These are phyloP conservation scores for Melinaea menophilus DNA, from an alignment of 2,888 invertebrate species.

Conservation along the genomic window DNA sequence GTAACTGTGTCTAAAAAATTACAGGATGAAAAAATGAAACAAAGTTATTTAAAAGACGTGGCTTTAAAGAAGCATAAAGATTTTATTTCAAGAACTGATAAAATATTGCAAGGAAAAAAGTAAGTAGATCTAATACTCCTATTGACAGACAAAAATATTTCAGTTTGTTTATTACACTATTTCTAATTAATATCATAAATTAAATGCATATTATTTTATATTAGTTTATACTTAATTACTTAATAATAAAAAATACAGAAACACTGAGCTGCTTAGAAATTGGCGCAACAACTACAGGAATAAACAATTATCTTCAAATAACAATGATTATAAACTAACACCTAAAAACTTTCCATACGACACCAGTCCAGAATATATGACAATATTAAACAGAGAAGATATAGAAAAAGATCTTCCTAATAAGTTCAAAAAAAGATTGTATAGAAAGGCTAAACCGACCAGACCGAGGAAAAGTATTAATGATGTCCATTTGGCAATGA, in stretches of 20 bases:
- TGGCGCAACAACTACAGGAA: slow-evolving; percentile 73
- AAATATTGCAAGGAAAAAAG: slow-evolving; percentile 79
- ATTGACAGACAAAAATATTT: too few relatives aligned
- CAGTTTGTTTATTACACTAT: too few relatives aligned
- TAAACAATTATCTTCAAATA: slow-evolving; percentile 38
- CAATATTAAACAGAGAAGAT: slow-evolving; percentile 68
- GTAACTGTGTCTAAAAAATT: slow-evolving; percentile 39
- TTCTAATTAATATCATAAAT: too few relatives aligned
- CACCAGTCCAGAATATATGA: slow-evolving; percentile 75
- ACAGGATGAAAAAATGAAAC: slow-evolving; percentile 56
- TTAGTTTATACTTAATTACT: neutral
- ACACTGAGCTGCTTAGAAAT: slow-evolving; percentile 63
- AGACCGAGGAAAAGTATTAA: slow-evolving; percentile 56
- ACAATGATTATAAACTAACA: slow-evolving; percentile 43
- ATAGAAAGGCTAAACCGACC: slow-evolving; percentile 49
- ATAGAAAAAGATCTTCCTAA: slow-evolving; percentile 70
- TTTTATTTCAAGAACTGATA: slow-evolving; percentile 72
- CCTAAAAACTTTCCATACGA: slow-evolving; percentile 71
- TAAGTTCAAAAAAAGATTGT: slow-evolving; percentile 56
- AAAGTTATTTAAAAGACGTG: slow-evolving; percentile 63
- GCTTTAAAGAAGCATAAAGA: slow-evolving; percentile 78
- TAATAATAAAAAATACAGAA: slow-evolving; percentile 43
- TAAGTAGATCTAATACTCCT: slow-evolving; percentile 43
- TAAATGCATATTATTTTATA: neutral
- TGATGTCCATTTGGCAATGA: slow-evolving; percentile 63